A percentile compares a stretch with the other conserved stretches of the same genome.
Conservation (phyloP, 2,888 invertebrate species). For the Drosophila pegasa region DNA sequence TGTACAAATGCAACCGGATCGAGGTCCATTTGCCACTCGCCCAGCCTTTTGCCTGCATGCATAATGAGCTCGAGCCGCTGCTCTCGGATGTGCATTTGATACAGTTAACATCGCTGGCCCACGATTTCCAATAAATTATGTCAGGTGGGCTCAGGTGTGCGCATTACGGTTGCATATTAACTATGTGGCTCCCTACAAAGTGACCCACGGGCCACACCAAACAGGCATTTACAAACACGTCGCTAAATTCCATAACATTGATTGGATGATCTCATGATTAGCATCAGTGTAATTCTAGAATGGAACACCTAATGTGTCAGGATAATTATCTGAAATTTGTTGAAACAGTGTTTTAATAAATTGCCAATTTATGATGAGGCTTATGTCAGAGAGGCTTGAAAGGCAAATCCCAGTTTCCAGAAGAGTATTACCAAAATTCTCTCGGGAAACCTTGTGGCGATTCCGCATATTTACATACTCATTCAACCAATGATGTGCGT, state of each 20-base stretch:
- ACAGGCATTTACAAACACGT: not conserved
- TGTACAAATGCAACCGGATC: constrained; percentile 58
- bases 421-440: no score
- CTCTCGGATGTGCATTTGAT: constrained; percentile 25
- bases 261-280: not conserved
- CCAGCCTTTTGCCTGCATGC: constrained; percentile 46
- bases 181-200: constrained; percentile 2
- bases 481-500: no score
- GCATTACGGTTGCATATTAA: constrained; percentile 40
- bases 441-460: no score
- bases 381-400: no score
- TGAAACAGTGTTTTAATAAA: not conserved
- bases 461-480: no score
- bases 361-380: not conserved
- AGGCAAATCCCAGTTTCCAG: no score
- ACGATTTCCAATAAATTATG: constrained; percentile 63
- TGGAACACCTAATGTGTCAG: not conserved
- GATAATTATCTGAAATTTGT: not conserved
- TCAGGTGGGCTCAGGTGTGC: constrained; percentile 42
- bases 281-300: not conserved
- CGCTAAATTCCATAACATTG: not conserved
- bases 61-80: constrained; percentile 46
- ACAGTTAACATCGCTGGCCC: constrained; percentile 30
- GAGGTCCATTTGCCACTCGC: constrained; percentile 11
- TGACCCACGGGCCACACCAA: constrained; percentile 10